Evolutionary conservation across 1,140 invertebrate species (phyloP).

Genomic region (Stenopsyche tienmushanensis): DNA sequence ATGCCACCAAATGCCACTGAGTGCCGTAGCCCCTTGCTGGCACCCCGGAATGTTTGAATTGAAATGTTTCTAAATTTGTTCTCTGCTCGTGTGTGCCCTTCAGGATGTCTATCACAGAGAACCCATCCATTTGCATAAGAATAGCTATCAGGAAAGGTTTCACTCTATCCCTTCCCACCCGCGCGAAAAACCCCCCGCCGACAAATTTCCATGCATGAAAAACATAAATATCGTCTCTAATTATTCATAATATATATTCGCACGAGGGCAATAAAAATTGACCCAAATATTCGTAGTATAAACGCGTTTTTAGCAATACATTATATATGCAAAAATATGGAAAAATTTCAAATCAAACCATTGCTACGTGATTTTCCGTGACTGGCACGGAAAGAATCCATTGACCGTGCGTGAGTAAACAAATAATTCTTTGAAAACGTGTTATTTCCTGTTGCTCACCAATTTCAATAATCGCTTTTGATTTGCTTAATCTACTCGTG

Average conservation of each 20-base stretch:
- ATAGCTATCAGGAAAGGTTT: not conserved
- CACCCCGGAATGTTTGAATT: conserved; percentile 10
- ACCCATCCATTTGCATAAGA: not conserved
- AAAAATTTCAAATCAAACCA: too few species aligned
- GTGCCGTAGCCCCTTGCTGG: not conserved
- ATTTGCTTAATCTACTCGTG: not conserved
- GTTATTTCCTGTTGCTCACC: not conserved
- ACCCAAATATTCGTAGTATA: too few species aligned
- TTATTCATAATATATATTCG: not conserved
- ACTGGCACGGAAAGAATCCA: conserved; percentile 1
- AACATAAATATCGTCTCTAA: too few species aligned
- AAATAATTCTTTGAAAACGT: not conserved
- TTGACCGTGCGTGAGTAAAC: conserved; percentile 4
- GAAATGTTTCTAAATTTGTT: conserved; percentile 20
- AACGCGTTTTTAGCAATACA: too few species aligned
- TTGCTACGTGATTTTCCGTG: too few species aligned
- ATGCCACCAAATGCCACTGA: too few species aligned
- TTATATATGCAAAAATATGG: not conserved
- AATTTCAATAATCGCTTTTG: not conserved
- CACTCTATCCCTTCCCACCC: not conserved
- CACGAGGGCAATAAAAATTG: not conserved
- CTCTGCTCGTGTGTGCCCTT: not conserved
- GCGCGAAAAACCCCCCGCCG: not conserved
- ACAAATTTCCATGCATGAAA: too few species aligned
- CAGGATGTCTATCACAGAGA: not conserved